These are phyloP conservation scores for Cyprinodon tularosa DNA, from an alignment of 2,113 vertebrate species.

Conservation along the genomic window DNA sequence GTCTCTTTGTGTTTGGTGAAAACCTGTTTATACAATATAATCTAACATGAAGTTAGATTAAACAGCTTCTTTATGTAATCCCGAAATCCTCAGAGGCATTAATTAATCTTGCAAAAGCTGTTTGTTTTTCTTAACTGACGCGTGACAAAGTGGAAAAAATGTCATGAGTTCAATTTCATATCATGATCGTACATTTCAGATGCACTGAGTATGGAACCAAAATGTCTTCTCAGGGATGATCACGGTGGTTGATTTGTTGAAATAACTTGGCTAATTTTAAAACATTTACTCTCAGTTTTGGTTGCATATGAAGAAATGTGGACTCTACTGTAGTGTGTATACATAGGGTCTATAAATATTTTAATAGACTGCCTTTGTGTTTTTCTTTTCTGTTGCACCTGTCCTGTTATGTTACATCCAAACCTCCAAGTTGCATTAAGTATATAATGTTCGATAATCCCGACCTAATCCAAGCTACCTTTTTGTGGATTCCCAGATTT, in stretches of 20 bases:
- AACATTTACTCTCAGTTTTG: conserved; percentile 46
- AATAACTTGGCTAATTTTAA: conserved; percentile 43
- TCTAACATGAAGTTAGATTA: not conserved
- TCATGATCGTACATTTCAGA: conserved; percentile 54
- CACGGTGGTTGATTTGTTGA: conserved; percentile 51
- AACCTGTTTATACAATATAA: not conserved
- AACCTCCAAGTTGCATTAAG: conserved; percentile 29
- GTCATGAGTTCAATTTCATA: conserved; percentile 36
- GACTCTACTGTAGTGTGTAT: conserved; percentile 69
- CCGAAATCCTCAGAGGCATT: conserved; percentile 25
- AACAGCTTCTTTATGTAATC: conserved; percentile 13
- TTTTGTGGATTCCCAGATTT: conserved; percentile 38
- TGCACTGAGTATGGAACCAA: conserved; percentile 76
- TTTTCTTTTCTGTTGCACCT: conserved; percentile 1
- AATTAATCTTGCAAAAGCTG: conserved; percentile 9
- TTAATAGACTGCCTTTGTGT: conserved; percentile 43
- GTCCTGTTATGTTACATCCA: conserved; percentile 41
- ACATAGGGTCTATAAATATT: conserved; percentile 58
- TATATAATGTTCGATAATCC: conserved; percentile 34
- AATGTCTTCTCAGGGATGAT: conserved; percentile 83
- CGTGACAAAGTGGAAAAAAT: conserved; percentile 4
- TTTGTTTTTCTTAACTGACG: not conserved
- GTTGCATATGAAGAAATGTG: conserved; percentile 59
- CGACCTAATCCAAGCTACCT: conserved; percentile 36
- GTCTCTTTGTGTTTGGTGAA: not conserved